Percentiles rank a stretch among this genome's conserved stretches.
These are phyloP conservation scores for Cryptoprocta ferox DNA, from an alignment of 2,797 vertebrate species.

Conservation along the genomic window DNA sequence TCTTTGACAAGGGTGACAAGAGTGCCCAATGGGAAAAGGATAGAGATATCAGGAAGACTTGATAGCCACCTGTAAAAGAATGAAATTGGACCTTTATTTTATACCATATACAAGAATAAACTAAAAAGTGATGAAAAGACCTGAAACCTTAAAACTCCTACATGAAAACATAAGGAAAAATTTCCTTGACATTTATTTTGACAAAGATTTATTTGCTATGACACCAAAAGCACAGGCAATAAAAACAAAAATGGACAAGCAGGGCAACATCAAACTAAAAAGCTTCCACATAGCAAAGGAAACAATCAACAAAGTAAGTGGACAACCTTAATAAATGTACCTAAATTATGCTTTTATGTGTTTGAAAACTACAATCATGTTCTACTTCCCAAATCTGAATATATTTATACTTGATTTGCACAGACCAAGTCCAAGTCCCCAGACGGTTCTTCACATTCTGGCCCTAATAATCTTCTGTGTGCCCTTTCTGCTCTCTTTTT, in stretches of 20 bases:
- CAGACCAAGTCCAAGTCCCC: background rate
- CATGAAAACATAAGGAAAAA: background rate
- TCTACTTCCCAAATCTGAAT: background rate
- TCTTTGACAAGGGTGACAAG: background rate
- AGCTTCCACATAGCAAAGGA: background rate
- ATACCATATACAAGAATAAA: background rate
- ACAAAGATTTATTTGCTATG: background rate
- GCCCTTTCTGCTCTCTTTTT: background rate
- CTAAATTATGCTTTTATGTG: background rate
- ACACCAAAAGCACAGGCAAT: background rate
- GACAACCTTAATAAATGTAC: background rate
- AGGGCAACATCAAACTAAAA: background rate
- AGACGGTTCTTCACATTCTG: background rate
- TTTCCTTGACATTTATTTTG: background rate
- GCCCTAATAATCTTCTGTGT: background rate
- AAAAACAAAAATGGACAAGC: background rate
- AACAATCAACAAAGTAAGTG: background rate
- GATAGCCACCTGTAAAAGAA: background rate
- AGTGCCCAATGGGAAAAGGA: background rate
- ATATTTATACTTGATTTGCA: background rate
- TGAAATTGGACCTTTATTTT: background rate
- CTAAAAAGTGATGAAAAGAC: background rate
- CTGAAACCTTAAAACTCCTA: background rate
- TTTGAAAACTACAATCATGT: background rate
- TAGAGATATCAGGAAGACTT: background rate